Evolutionary conservation across 2,797 vertebrate species (phyloP).

Genomic region (Lutjanus argentimaculatus): DNA sequence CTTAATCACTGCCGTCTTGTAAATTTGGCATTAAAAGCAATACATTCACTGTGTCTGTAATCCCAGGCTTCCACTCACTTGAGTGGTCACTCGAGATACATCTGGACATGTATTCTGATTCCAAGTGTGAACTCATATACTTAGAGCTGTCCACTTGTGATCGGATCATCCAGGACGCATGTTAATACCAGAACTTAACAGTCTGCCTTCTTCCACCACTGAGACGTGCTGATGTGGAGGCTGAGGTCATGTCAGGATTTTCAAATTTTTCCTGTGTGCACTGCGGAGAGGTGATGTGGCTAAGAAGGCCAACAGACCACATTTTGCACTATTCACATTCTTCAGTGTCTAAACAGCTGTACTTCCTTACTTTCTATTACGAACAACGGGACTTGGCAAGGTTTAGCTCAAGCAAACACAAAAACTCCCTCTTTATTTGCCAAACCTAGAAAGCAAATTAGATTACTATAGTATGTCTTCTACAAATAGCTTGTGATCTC

Average conservation of each 20-base stretch:
- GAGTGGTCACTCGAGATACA: too few relatives aligned
- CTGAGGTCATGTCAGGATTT: slow-evolving; percentile 23
- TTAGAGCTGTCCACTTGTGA: too few relatives aligned
- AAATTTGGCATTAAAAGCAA: too few relatives aligned
- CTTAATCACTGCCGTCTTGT: too few relatives aligned
- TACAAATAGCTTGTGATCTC: slow-evolving; percentile 58
- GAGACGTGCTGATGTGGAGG: slow-evolving; percentile 8
- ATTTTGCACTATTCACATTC: slow-evolving; percentile 28
- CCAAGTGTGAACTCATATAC: too few relatives aligned
- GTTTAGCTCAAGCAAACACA: slow-evolving; percentile 30
- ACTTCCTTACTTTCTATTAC: slow-evolving; percentile 45
- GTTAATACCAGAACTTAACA: too few relatives aligned
- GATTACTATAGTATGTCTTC: slow-evolving; percentile 32
- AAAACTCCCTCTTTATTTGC: slow-evolving; percentile 41
- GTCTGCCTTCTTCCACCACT: slow-evolving; percentile 4
- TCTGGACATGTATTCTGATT: too few relatives aligned
- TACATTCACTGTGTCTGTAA: too few relatives aligned
- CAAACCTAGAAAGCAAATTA: slow-evolving; percentile 59
- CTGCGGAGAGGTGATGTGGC: slow-evolving; percentile 3
- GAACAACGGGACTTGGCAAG: slow-evolving; percentile 35
- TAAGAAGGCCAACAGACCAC: neutral
- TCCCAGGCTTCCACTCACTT: too few relatives aligned
- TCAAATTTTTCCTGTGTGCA: neutral
- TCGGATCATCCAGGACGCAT: too few relatives aligned
- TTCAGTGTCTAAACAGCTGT: slow-evolving; percentile 46